Percentiles rank a stretch among this genome's conserved stretches.
phyloP scores from a whole-genome alignment of 2,113 vertebrate genomes.

The Anser cygnoides region DNA sequence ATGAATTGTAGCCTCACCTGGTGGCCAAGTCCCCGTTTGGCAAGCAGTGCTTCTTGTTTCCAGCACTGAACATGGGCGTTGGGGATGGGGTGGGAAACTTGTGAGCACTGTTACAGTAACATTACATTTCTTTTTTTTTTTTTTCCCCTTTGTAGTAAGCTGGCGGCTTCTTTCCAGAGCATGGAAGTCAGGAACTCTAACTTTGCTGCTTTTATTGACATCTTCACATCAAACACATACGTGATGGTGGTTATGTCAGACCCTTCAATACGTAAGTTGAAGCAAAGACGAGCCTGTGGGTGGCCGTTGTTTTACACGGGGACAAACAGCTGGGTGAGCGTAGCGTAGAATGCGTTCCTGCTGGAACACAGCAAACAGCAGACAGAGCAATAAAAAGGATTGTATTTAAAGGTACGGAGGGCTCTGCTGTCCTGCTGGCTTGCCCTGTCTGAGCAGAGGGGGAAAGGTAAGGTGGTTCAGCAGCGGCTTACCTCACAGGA shows the following conservation, averaged over 20 bases:
- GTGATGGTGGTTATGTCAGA: slow-evolving; percentile 99
- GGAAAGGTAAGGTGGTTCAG: not conserved
- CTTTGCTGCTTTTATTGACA: slow-evolving; percentile 98
- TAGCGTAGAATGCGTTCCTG: not conserved
- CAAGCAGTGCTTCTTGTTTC: not conserved
- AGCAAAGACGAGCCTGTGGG: not conserved
- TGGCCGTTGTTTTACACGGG: not conserved
- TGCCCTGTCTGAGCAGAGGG: not conserved
- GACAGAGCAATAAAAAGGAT: not conserved
- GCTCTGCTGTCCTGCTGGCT: not conserved
- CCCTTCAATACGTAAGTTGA: slow-evolving; percentile 95
- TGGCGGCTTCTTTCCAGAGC: slow-evolving; percentile 98
- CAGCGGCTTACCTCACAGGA: not conserved
- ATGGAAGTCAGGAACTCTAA: slow-evolving; percentile 99
- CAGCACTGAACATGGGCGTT: not conserved
- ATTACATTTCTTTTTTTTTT: not conserved
- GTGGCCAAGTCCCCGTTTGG: not conserved
- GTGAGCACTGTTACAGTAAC: not conserved
- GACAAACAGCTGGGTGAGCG: not conserved
- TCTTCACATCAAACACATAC: slow-evolving; percentile 98
- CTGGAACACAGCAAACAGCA: not conserved
- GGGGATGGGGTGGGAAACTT: not conserved
- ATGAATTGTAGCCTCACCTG: not conserved
- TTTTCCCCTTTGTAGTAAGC: slow-evolving; percentile 79
- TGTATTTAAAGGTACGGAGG: not conserved